Percentiles rank a stretch among this genome's conserved stretches.
Evolutionary conservation across 1,140 invertebrate species (phyloP).

Genomic region (Pogonus chalceus): DNA sequence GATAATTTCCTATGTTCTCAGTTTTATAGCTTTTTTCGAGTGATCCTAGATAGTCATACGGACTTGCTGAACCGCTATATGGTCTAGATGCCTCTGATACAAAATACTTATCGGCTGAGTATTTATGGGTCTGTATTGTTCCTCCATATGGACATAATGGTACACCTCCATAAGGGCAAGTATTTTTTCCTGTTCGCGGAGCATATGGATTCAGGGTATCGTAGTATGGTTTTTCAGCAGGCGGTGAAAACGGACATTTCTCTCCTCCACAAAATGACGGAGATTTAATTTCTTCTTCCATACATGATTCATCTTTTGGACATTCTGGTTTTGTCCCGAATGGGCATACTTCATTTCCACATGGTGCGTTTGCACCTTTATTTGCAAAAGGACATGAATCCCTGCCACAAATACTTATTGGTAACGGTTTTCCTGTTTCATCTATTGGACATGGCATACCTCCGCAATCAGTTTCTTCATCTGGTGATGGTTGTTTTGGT

Average conservation of each 20-base stretch:
- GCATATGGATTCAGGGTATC: background rate
- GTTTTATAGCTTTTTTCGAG: background rate
- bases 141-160: background rate
- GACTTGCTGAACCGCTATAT: background rate
- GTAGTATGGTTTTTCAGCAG: background rate
- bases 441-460: background rate
- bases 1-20: background rate
- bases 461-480: background rate
- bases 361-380: background rate
- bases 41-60: background rate
- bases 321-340: background rate
- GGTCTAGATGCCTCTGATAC: background rate
- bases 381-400: background rate
- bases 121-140: background rate
- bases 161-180: too few species aligned
- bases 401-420: background rate
- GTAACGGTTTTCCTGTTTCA: background rate
- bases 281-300: background rate
- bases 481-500: background rate
- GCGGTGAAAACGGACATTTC: background rate
- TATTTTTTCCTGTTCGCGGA: too few species aligned
- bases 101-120: background rate
- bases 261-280: background rate
- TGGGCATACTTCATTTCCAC: background rate
- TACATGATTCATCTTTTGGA: background rate